Evolutionary conservation across 2,113 vertebrate species (phyloP), one percentile per base, ranked within the genome.

Genomic region (Nanorana parkeri): DNA sequence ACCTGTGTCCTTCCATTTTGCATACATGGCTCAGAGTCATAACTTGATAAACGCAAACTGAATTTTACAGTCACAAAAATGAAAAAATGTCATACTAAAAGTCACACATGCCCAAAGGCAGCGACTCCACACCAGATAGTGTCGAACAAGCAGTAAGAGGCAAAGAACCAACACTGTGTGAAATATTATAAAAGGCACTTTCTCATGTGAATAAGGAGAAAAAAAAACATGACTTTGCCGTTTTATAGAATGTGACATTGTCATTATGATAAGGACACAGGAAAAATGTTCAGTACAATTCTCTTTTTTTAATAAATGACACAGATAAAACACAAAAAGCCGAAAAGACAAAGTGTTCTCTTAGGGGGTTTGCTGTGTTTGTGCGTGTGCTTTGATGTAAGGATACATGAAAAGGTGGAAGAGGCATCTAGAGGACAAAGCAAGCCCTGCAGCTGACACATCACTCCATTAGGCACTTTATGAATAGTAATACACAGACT

Each of bases 341-440:
- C 11, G 29, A 58, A 32, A 32, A 74, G 52, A 74, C 52, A 58
- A 36, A 73, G 71, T 23, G 72, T 19, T 60, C 54, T 58, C 54
- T 74, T 26, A 56, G 72, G 72, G 54, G 54, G 21, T 74, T 29
- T 58, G 71, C 54, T 74, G 29, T 74, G n/a, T 36, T 28, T 29
- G 56, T 29, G 23, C 68, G 20, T 29, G 56, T 29, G 23, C 68
- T 74, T 74, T 74, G 55, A 74, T 74, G 72, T 32, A 74, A 74
- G 19, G 52, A 60, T 74, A 74, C 56, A 60, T 74, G 55, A 60
- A 74, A 60, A 73, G 54, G 55, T 74, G 29, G 54, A 74, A 74
- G 72, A 60, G 72, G 58, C 55, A 60, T 74, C 26, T 32, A 74
- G 72, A 74, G 72, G 72, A 74, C 72, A 74, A 74, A 74, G 23